Percentiles rank a stretch among this genome's conserved stretches.
These are phyloP conservation scores for Drosophila parthenogenetica DNA, from an alignment of 2,888 invertebrate genomes.

Conservation along the genomic window DNA sequence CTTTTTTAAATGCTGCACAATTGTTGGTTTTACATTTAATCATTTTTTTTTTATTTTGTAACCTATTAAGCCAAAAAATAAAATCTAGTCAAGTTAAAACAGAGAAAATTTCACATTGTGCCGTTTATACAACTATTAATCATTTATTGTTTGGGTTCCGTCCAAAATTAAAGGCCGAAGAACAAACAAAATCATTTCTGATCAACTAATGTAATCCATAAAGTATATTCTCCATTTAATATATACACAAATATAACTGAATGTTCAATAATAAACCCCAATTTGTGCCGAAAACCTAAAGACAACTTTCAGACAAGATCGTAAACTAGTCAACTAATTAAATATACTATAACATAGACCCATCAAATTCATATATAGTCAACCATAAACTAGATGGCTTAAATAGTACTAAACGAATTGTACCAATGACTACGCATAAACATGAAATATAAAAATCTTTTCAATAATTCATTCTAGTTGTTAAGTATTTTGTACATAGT, in stretches of 20 bases:
- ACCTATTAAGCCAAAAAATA: constrained; percentile 2
- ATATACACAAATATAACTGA: constrained; percentile 12
- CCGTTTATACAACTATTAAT: constrained; percentile 35
- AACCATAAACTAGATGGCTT: constrained; percentile 26
- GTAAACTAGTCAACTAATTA: constrained; percentile 70
- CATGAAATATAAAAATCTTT: constrained; percentile 29
- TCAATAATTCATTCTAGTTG: constrained; percentile 41
- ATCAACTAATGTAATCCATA: constrained; percentile 13
- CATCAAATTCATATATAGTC: constrained; percentile 12
- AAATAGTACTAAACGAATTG: constrained; percentile 27
- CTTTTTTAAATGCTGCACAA: constrained; percentile 41
- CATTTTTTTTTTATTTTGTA: background rate
- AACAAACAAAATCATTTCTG: background rate
- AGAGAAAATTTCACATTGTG: constrained; percentile 40
- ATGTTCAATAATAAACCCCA: constrained; percentile 56
- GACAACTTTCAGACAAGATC: constrained; percentile 29
- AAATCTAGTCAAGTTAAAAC: constrained; percentile 48
- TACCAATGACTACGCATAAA: constrained; percentile 42
- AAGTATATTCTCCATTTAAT: constrained; percentile 1
- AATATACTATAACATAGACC: background rate
- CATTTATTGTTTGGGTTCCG: constrained; percentile 63
- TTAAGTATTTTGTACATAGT: constrained; percentile 66
- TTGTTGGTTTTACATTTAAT: constrained; percentile 17
- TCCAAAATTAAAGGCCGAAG: constrained; percentile 54
- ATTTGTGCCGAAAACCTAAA: constrained; percentile 65